Base-by-base conservation (phyloP, 2,888 invertebrate species). In the Drosophila lacicola region DNA sequence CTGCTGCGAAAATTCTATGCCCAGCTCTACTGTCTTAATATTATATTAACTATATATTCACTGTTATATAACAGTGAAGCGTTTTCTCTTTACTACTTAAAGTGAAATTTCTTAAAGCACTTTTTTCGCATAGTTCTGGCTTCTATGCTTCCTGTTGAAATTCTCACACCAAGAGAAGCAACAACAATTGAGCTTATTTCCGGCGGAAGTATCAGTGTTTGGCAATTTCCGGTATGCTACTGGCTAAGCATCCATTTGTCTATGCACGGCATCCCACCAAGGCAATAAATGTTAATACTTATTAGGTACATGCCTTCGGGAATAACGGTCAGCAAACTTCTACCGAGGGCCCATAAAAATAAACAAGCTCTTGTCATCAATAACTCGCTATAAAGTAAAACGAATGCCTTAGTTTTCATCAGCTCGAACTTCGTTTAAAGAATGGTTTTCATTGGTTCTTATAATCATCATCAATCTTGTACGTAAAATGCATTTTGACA, bases 231-330 rank as follows among this genome's bases (percentile, higher is more conserved):
- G 86, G 89, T 63, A 56, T 65, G 65, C 60, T 53, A 51, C 56
- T 64, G 74, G 70, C 47, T 46, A 51, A 63, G 66, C 66, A 60
- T 62, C 42, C 41, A 53, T 73, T 73, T 77, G 67, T 65, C 54
- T 58, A 63, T 60, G 63, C 76, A 49, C 45, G 51, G 66, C 73
- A 74, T 78, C 70, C 65, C 54, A 54, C 50, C 62, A 72, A 56
- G 54, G 75, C 89, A 88, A 82, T 89, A 89, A 89, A 89, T 89
- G 89, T 70, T 82, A 88, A 85, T 89, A 89, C 65, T 71, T 84
- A 82, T 82, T 89, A 89, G 82, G 61, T 79, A 78, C 74, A 74
- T 78, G 66, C 89, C 89, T 67, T 45, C 50, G 55, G 65, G 54
- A 44, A 44, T 63, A 57, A 36, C 49, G 80, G 56, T 53, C 74